phyloP scores from a whole-genome alignment of 2,888 invertebrate genomes.

The Serripes groenlandicus region DNA sequence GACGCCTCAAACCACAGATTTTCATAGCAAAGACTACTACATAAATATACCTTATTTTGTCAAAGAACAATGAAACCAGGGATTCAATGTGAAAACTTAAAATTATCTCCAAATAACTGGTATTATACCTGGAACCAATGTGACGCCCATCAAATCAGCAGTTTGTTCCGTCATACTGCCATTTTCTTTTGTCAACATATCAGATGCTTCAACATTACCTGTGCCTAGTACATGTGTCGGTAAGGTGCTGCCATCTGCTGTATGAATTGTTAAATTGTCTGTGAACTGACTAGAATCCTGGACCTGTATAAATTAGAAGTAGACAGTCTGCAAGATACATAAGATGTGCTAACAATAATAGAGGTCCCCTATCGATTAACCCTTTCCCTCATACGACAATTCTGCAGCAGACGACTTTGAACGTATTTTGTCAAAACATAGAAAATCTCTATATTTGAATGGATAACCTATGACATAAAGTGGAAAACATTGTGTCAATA shows the following conservation, averaged over 20 bases:
- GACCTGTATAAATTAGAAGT: conserved; percentile 3
- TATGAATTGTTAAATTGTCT: conserved; percentile 16
- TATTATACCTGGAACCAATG: conserved; percentile 54
- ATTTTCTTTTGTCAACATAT: conserved; percentile 40
- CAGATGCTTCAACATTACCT: conserved; percentile 30
- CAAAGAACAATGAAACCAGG: too few relatives aligned
- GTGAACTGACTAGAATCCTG: conserved; percentile 20
- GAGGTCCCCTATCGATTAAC: not conserved
- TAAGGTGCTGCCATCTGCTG: conserved; percentile 19
- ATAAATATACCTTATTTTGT: too few relatives aligned
- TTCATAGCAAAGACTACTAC: too few relatives aligned
- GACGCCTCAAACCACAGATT: too few relatives aligned
- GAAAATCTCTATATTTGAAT: too few relatives aligned
- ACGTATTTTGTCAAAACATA: too few relatives aligned
- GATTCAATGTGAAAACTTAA: too few relatives aligned
- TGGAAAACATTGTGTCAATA: too few relatives aligned
- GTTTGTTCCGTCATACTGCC: conserved; percentile 41
- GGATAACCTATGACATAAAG: too few relatives aligned
- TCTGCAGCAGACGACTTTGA: too few relatives aligned
- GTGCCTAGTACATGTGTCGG: conserved; percentile 18
- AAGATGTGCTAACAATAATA: not conserved
- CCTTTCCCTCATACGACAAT: not conserved
- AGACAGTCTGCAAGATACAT: too few relatives aligned
- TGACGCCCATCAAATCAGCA: conserved; percentile 32
- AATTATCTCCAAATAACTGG: too few relatives aligned